Evolutionary conservation across 2,888 invertebrate genomes (phyloP), one percentile per base, ranked within the genome.

Genomic region (Macrosiphum euphorbiae): DNA sequence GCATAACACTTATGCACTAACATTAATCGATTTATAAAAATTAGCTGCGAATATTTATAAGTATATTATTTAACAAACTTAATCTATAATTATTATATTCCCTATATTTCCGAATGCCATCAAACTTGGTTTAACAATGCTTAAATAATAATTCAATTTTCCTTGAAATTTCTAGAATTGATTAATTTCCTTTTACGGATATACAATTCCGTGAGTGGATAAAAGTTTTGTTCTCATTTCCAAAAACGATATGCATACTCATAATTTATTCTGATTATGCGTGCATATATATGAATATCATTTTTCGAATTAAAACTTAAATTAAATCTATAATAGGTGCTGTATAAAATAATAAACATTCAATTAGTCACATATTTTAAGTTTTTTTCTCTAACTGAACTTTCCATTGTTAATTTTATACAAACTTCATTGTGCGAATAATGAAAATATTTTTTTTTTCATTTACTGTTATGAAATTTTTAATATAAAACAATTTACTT

Each of bases 271-370:
- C 41, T 91, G 20, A 84, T 91, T 91, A 55, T 41, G n/a, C n/a
- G 35, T 91, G 55, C 28, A 52, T 61, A 61, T 84, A 91, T 90
- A 67, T 90, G n/a, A 61, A 90, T 61, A n/a, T 90, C 11, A 90
- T 67, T 90, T 50, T 90, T 67, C 50, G 5, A 67, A 90, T 90
- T 50, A 50, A 52, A 47, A 88, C n/a, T 50, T 28, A 16, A 67
- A 67, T 78, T n/a, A 52, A 35, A 35, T 41, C 24, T 84, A 28
- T 35, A 50, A 78, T 78, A 78, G 3, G 78, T 78, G 78, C 55
- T 50, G 50, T 61, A 67, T 50, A 44, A 58, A 91, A 91, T 55
- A 91, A 91, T 44, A 91, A 91, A 44, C 50, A 28, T 85, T n/a
- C 55, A n/a, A 91, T 85, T 50, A n/a, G 26, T 78, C 58, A 58